These are phyloP conservation scores for Cataglyphis rosenhaueri DNA, from an alignment of 2,888 invertebrate species.

Conservation along the genomic window DNA sequence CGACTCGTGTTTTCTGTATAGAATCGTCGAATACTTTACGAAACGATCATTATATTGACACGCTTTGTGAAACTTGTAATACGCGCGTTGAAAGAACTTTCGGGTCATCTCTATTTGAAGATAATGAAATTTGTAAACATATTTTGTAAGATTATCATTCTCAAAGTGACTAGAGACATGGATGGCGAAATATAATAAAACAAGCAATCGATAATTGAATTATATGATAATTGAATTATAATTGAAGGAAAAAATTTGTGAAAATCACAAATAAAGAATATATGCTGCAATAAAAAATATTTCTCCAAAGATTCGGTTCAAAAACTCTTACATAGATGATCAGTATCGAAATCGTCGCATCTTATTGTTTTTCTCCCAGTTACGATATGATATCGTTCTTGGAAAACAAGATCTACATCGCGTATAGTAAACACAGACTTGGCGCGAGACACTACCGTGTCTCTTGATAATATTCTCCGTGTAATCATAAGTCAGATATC, in stretches of 20 bases:
- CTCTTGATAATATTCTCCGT: neutral
- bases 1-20: conserved; percentile 42
- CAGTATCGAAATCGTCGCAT: neutral
- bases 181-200: conserved; percentile 11
- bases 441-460: too few species aligned
- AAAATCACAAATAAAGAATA: neutral
- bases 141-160: conserved; percentile 20
- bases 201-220: conserved; percentile 23
- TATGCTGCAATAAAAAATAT: neutral
- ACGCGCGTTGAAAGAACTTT: neutral
- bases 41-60: conserved; percentile 19
- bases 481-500: neutral
- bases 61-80: neutral
- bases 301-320: neutral
- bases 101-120: conserved; percentile 7
- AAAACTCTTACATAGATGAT: neutral
- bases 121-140: conserved; percentile 21
- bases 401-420: conserved; percentile 5
- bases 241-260: neutral
- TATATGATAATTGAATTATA: too few species aligned
- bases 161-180: conserved; percentile 12
- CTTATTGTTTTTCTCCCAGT: neutral
- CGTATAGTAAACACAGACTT: neutral
- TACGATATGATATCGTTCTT: neutral
- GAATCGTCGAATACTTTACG: conserved; percentile 39